Conservation (phyloP, 64 coral and sea anemone species). For the Montipora cactus region DNA sequence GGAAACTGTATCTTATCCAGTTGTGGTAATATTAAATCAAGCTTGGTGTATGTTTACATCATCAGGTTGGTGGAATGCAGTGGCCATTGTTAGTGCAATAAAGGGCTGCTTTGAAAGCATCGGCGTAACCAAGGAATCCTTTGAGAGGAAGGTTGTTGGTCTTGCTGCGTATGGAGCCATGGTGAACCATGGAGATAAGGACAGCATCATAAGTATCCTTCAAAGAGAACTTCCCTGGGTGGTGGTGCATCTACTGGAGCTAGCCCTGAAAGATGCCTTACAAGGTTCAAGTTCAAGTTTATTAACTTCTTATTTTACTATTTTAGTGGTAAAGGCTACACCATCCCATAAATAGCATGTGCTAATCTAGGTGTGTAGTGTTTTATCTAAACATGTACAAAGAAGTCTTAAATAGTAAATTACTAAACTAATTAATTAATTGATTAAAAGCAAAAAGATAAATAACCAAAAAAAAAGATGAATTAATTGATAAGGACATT, state of each 20-base stretch:
- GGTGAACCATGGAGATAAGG: constrained; percentile 76
- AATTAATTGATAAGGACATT: too few relatives aligned
- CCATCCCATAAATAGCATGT: too few relatives aligned
- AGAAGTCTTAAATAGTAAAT: too few relatives aligned
- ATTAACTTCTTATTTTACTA: too few relatives aligned
- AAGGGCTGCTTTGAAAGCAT: constrained; percentile 67
- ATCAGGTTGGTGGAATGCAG: constrained; percentile 61
- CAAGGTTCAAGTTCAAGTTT: neutral
- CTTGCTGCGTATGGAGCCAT: too few relatives aligned
- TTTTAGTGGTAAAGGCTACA: too few relatives aligned
- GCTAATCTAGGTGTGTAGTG: too few relatives aligned
- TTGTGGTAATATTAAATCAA: neutral
- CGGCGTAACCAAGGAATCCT: constrained; percentile 55
- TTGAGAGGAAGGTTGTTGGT: constrained; percentile 29
- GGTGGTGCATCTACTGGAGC: constrained; percentile 79
- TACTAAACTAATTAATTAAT: too few relatives aligned
- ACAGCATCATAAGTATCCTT: constrained; percentile 76
- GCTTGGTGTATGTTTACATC: constrained; percentile 12
- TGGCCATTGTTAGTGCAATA: constrained; percentile 65
- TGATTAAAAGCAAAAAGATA: too few relatives aligned
- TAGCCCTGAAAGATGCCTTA: constrained; percentile 77
- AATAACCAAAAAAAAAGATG: too few relatives aligned
- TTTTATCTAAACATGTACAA: too few relatives aligned
- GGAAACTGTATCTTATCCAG: neutral
- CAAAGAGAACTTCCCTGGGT: constrained; percentile 66